Evolutionary conservation across 2,888 invertebrate genomes (phyloP), one percentile per base, ranked within the genome.

Genomic region (Volucella inflata): DNA sequence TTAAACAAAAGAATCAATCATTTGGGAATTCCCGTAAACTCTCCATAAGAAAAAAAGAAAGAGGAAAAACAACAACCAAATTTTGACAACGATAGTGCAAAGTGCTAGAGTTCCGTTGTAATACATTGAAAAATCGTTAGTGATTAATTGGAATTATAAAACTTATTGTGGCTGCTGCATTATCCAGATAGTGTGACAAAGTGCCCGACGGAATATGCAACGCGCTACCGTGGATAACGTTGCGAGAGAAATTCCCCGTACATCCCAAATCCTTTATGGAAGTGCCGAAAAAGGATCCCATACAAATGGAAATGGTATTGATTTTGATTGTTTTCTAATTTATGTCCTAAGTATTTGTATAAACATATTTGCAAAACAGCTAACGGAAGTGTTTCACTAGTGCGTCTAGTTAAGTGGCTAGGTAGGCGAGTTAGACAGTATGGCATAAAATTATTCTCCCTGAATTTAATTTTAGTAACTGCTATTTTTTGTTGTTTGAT

Each of bases 211-310:
- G 11, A 72, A 70, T 46, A 84, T 84, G 79, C 83, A 84, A 48
- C 83, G 79, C 72, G 64, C 74, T 59, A 59, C 50, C 14, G 36
- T 79, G 74, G 57, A 14, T 42, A 79, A 40, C 42, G 79, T 44
- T 53, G 3, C 62, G 48, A 38, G 48, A 12, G 75, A 75, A 21
- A 21, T 74, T 48, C 70, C 51, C 16, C 64, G 65, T 17, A 59
- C 57, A 46, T 42, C 11, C 12, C 46, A 70, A 57, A 62, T 30
- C 48, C 17, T 70, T 38, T 51, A 74, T 59, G 64, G 17, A 70
- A 50, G 16, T 68, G n/a, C 38, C 21, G 40, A 48, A 60, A 51
- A 46, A 10, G 67, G n/a, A 57, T 36, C 50, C 9, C 62, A 46
- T 17, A 11, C 38, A 48, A 57, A 21, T 40, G 50, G 16, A 60